These are phyloP conservation scores for Salpingus planirostris DNA, from an alignment of 2,888 invertebrate species.

Conservation along the genomic window DNA sequence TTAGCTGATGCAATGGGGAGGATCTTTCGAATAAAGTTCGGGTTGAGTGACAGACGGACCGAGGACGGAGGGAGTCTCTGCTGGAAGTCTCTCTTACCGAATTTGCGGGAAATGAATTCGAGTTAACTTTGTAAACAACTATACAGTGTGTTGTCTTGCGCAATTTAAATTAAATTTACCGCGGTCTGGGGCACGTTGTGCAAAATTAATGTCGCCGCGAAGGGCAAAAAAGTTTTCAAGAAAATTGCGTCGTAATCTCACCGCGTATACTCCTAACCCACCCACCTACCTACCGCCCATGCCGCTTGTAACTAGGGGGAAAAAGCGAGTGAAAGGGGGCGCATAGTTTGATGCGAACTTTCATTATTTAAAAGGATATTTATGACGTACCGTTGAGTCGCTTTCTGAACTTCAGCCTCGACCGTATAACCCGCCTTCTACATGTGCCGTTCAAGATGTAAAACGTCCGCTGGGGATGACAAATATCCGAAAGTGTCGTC, in stretches of 20 bases:
- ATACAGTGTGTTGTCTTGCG: conserved; percentile 8
- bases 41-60: conserved; percentile 5
- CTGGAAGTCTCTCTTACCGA: conserved; percentile 1
- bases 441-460: conserved; percentile 25
- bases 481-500: conserved; percentile 28
- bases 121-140: conserved; percentile 9
- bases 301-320: neutral
- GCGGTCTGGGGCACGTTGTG: conserved; percentile 1
- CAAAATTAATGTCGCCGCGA: conserved; percentile 4
- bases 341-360: conserved; percentile 5
- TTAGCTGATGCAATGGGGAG: conserved; percentile 7
- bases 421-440: conserved; percentile 15
- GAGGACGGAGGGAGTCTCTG: conserved; percentile 1
- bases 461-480: conserved; percentile 26
- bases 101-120: conserved; percentile 7
- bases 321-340: too few species aligned
- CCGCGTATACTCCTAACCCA: too few species aligned
- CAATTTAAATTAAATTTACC: conserved; percentile 9
- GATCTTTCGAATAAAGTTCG: conserved; percentile 7
- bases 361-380: conserved; percentile 21
- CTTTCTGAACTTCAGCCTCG: conserved; percentile 13
- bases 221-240: neutral
- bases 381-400: conserved; percentile 8
- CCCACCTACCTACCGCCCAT: too few species aligned
- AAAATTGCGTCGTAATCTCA: too few species aligned